Evolutionary conservation across 2,113 vertebrate species (phyloP).

Genomic region (Thunnus thynnus): DNA sequence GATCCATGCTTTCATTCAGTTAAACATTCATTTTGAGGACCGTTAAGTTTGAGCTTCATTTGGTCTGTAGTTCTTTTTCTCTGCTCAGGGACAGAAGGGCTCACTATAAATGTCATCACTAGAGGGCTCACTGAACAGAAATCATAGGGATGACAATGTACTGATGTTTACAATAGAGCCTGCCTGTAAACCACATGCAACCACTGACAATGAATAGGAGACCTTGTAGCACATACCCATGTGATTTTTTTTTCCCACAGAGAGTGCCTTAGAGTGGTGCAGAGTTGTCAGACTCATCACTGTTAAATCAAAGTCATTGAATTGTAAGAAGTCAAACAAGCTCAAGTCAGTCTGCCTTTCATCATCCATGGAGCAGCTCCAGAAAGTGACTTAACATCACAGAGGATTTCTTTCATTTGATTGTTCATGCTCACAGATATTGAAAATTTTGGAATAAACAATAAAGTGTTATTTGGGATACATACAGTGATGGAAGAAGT

Average conservation of each 20-base stretch:
- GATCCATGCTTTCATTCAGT: no score
- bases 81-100: background rate
- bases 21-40: no score
- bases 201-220: background rate
- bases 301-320: background rate
- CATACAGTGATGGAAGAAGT: no score
- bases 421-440: no score
- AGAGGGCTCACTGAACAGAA: background rate
- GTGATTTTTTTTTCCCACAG: background rate
- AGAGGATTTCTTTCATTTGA: slow-evolving; percentile 22
- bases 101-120: background rate
- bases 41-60: no score
- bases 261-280: background rate
- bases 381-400: slow-evolving; percentile 16
- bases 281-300: background rate
- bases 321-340: background rate
- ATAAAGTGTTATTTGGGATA: no score
- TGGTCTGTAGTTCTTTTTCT: no score
- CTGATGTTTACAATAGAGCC: background rate
- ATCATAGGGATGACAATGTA: background rate
- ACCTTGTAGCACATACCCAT: background rate
- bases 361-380: slow-evolving; percentile 4
- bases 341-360: background rate
- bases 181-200: background rate
- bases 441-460: no score